These are phyloP conservation scores for Nannoperca australis DNA, from an alignment of 2,797 vertebrate genomes.

Conservation along the genomic window DNA sequence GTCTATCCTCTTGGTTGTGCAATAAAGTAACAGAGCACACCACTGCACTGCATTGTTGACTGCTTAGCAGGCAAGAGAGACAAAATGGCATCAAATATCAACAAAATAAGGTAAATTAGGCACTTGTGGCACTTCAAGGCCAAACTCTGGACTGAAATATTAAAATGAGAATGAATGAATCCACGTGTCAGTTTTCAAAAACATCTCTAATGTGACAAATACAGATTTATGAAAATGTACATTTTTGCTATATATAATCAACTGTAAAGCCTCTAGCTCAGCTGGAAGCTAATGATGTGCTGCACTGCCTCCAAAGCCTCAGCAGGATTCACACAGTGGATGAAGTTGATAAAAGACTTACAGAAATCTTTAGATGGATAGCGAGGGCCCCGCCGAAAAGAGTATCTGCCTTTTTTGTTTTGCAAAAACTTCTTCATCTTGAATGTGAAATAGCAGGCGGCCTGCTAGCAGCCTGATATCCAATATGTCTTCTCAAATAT, in stretches of 20 bases:
- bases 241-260: conserved; percentile 30
- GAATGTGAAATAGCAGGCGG: conserved; percentile 56
- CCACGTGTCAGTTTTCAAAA: conserved; percentile 24
- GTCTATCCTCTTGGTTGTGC: conserved; percentile 48
- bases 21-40: conserved; percentile 34
- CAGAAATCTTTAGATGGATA: conserved; percentile 87
- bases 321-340: conserved; percentile 53
- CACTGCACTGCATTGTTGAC: not conserved
- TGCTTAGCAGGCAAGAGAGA: not conserved
- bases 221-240: conserved; percentile 26
- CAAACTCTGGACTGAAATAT: conserved; percentile 4
- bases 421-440: conserved; percentile 84
- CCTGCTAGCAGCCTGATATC: conserved; percentile 64
- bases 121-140: not conserved
- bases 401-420: conserved; percentile 81
- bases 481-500: conserved; percentile 52
- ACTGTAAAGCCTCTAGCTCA: conserved; percentile 24
- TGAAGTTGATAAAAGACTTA: conserved; percentile 83
- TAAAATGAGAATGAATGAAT: conserved; percentile 22
- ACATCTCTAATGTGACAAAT: conserved; percentile 27
- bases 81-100: conserved; percentile 1
- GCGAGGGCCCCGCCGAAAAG: conserved; percentile 74
- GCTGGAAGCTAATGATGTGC: conserved; percentile 44
- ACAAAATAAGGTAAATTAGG: not conserved
- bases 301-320: conserved; percentile 31